These are phyloP conservation scores for Calidris pygmaea DNA, from an alignment of 2,113 vertebrate species.

Conservation along the genomic window DNA sequence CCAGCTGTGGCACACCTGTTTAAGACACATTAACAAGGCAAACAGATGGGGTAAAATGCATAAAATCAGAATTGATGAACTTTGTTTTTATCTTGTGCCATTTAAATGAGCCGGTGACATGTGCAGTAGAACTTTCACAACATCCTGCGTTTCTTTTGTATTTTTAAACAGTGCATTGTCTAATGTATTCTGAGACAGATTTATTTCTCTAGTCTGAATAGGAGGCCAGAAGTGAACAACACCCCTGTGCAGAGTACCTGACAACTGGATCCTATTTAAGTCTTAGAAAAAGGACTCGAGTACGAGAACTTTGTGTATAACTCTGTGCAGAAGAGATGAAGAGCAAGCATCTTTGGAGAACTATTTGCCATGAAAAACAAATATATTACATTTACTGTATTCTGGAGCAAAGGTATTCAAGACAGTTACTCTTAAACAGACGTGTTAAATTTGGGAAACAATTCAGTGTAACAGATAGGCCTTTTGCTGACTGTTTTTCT, in stretches of 20 bases:
- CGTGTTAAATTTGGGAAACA: neutral
- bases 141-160: neutral
- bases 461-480: neutral
- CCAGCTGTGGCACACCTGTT: neutral
- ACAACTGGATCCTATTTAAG: neutral
- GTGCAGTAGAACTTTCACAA: neutral
- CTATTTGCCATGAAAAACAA: neutral
- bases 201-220: neutral
- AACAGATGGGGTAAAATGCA: neutral
- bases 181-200: neutral
- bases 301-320: neutral
- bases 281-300: neutral
- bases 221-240: neutral
- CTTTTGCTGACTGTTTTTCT: neutral
- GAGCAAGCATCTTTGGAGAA: neutral
- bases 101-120: neutral
- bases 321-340: neutral
- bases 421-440: neutral
- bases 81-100: neutral
- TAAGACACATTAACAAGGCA: neutral
- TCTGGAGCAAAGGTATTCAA: neutral
- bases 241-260: neutral
- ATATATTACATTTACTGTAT: neutral
- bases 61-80: neutral
- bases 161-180: neutral